phyloP scores from a whole-genome alignment of 2,888 invertebrate species.

The Athripsodes cinereus region DNA sequence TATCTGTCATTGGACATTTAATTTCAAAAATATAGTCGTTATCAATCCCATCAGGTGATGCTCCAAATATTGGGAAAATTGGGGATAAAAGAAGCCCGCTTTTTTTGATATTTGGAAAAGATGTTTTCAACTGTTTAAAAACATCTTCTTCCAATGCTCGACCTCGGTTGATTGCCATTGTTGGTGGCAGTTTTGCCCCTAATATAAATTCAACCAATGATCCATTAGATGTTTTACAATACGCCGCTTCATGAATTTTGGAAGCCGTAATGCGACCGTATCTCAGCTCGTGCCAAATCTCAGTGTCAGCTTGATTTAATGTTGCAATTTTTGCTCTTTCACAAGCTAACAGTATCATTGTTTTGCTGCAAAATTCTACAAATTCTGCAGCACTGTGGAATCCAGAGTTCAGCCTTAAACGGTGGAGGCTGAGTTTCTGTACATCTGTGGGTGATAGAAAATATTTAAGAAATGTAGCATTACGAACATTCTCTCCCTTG shows the following conservation, averaged over 20 bases:
- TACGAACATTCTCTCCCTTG: too few relatives aligned
- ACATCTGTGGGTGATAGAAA: not conserved
- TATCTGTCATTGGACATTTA: not conserved
- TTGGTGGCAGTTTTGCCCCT: too few relatives aligned
- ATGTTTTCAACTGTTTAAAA: not conserved
- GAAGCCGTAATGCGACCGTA: conserved; percentile 2
- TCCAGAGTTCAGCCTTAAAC: not conserved
- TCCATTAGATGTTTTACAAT: not conserved
- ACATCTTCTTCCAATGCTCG: not conserved
- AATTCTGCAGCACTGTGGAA: not conserved
- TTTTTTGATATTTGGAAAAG: not conserved
- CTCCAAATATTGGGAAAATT: not conserved
- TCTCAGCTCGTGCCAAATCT: not conserved
- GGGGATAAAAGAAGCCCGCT: not conserved
- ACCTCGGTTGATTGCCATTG: not conserved
- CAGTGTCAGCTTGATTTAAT: not conserved
- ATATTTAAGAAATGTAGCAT: not conserved
- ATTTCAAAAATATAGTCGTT: not conserved
- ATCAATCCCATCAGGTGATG: not conserved
- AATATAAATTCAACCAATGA: not conserved
- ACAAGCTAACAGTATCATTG: not conserved
- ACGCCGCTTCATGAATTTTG: not conserved
- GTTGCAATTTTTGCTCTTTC: not conserved
- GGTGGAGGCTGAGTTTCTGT: not conserved
- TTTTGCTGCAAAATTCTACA: not conserved